phyloP scores from a whole-genome alignment of 2,888 invertebrate genomes.

The Linnaemya vulpina region DNA sequence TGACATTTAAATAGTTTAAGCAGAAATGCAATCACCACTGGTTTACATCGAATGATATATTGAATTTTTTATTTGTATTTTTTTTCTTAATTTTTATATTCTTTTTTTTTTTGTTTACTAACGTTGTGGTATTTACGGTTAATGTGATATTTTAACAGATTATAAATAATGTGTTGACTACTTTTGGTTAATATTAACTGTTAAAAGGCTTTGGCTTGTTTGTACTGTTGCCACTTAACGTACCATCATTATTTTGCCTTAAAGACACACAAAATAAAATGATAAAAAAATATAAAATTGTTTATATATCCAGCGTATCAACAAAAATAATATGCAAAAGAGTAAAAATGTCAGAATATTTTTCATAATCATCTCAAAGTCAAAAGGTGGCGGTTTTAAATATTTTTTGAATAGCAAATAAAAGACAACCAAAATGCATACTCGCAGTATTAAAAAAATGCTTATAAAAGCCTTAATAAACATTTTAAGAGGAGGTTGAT shows the following conservation, averaged over 20 bases:
- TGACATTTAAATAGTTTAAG: constrained; percentile 70
- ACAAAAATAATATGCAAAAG: constrained; percentile 63
- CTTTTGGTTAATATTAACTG: constrained; percentile 58
- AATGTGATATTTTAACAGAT: constrained; percentile 67
- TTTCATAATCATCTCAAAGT: constrained; percentile 66
- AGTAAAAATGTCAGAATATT: constrained; percentile 70
- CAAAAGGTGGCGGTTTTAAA: constrained; percentile 64
- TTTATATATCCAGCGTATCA: constrained; percentile 45
- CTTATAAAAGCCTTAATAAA: not conserved
- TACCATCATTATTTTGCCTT: constrained; percentile 25
- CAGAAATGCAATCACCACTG: constrained; percentile 64
- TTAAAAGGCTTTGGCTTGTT: constrained; percentile 10
- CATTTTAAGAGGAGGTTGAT: not conserved
- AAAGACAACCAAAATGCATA: not conserved
- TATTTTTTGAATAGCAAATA: constrained; percentile 8
- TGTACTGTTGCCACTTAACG: not conserved
- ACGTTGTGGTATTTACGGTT: constrained; percentile 25
- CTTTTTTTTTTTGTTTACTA: constrained; percentile 12
- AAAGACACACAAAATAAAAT: too few species aligned
- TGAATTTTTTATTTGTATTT: constrained; percentile 21
- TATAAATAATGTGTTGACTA: constrained; percentile 70
- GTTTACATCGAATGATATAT: constrained; percentile 57
- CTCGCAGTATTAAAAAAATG: not conserved
- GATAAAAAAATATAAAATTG: not conserved
- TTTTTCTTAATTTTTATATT: constrained; percentile 21